phyloP scores from a whole-genome alignment of 2,888 invertebrate genomes.

The Odontocerum albicorne region DNA sequence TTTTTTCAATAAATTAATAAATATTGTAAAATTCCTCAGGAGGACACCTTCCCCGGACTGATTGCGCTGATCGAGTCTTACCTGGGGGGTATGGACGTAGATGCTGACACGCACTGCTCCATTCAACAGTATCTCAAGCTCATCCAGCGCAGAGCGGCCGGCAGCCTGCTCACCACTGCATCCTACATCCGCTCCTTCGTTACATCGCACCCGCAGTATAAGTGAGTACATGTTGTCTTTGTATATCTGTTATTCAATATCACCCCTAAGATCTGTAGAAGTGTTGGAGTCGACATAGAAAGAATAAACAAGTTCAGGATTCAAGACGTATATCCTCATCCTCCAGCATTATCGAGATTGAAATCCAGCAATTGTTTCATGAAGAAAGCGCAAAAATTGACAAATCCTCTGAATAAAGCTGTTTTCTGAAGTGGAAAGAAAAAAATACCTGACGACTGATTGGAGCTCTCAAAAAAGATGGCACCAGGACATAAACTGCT shows the following conservation, averaged over 20 bases:
- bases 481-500: too few species aligned
- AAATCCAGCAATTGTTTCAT: too few species aligned
- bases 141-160: conserved; percentile 84
- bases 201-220: conserved; percentile 83
- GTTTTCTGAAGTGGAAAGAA: too few species aligned
- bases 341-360: too few species aligned
- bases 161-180: conserved; percentile 91
- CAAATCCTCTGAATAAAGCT: too few species aligned
- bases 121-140: conserved; percentile 94
- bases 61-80: conserved; percentile 93
- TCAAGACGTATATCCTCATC: too few species aligned
- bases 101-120: conserved; percentile 97
- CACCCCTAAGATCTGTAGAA: not conserved
- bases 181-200: conserved; percentile 94
- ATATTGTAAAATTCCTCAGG: too few species aligned
- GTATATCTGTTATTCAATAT: conserved; percentile 6
- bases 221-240: conserved; percentile 55
- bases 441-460: too few species aligned
- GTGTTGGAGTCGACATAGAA: not conserved
- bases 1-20: too few species aligned
- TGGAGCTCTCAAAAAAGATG: too few species aligned
- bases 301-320: too few species aligned
- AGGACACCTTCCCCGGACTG: conserved; percentile 90
- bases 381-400: too few species aligned
- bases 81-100: conserved; percentile 93